Conservation (phyloP, 2,888 invertebrate genomes). For the Tenthredo scrophulariae region DNA sequence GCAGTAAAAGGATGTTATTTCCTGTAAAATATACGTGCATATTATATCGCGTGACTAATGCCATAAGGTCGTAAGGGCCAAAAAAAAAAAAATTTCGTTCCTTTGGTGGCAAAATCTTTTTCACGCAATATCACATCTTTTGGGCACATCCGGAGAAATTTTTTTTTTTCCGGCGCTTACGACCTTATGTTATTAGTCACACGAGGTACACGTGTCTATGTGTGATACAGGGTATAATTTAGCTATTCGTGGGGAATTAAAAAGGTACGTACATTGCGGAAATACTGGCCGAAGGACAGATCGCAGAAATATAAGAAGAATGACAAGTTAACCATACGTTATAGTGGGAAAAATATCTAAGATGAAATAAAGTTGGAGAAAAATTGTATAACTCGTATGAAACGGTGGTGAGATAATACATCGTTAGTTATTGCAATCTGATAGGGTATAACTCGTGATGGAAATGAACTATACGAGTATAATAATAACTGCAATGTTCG, state of each 20-base stretch:
- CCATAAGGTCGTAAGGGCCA: too few relatives aligned
- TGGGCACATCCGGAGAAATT: too few relatives aligned
- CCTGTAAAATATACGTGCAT: not conserved
- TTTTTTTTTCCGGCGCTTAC: too few relatives aligned
- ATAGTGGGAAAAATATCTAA: not conserved
- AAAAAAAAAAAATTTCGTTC: too few relatives aligned
- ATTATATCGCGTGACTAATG: too few relatives aligned
- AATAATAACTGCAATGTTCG: conserved; percentile 4
- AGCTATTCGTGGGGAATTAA: not conserved
- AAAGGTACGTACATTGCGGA: conserved; percentile 6
- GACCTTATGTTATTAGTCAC: too few relatives aligned
- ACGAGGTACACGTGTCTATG: not conserved
- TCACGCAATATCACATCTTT: too few relatives aligned
- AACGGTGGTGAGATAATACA: not conserved
- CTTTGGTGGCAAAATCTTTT: too few relatives aligned
- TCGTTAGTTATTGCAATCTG: not conserved
- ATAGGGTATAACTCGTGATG: not conserved
- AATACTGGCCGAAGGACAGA: conserved; percentile 13
- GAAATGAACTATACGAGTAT: conserved; percentile 4
- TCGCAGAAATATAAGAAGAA: conserved; percentile 8
- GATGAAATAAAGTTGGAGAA: not conserved
- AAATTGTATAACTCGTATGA: conserved; percentile 34
- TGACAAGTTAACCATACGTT: not conserved
- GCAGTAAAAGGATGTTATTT: not conserved
- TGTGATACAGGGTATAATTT: not conserved